Evolutionary conservation across 2,797 vertebrate genomes (phyloP).

Genomic region (Meda fulgida): DNA sequence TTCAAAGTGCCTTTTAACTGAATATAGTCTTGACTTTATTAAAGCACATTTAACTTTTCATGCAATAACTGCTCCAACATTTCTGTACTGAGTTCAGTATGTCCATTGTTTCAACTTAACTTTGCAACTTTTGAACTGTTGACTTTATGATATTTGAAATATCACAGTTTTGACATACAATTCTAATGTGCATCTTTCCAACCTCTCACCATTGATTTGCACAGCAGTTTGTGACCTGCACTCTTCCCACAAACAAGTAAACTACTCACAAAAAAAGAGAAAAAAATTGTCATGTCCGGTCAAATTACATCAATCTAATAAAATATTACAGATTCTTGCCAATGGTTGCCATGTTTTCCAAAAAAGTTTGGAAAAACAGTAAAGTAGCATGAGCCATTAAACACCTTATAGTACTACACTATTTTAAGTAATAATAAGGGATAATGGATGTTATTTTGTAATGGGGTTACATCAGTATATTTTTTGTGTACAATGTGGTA

Average conservation of each 20-base stretch:
- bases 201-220: background rate
- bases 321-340: background rate
- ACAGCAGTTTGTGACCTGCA: background rate
- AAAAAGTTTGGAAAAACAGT: background rate
- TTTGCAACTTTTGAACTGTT: conserved; percentile 1
- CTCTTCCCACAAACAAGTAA: background rate
- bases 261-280: too few relatives aligned
- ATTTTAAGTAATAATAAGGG: too few relatives aligned
- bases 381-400: background rate
- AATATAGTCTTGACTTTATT: conserved; percentile 9
- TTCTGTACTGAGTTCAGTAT: background rate
- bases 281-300: too few relatives aligned
- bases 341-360: background rate
- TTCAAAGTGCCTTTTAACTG: background rate
- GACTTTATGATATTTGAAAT: conserved; percentile 10
- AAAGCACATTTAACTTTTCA: background rate
- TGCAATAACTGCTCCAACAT: background rate
- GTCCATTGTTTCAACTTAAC: background rate
- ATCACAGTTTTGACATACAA: background rate
- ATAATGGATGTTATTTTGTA: too few relatives aligned
- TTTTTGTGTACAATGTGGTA: too few relatives aligned
- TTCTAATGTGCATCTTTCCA: background rate
- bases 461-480: too few relatives aligned
- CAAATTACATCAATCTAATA: too few relatives aligned
- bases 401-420: background rate